phyloP scores from a whole-genome alignment of 1,140 invertebrate species.

The Meteorus sp. region DNA sequence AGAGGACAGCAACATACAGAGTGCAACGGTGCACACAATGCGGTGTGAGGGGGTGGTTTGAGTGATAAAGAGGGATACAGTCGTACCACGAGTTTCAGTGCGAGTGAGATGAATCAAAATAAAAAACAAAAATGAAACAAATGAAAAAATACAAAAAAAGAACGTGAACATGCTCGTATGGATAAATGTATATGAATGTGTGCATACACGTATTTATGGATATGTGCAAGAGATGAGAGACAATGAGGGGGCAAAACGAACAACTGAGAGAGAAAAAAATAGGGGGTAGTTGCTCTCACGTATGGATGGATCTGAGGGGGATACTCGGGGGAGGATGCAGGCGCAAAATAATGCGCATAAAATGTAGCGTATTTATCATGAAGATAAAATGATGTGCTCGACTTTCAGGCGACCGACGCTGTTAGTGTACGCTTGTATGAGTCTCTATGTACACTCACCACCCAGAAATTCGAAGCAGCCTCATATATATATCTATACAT shows the following conservation, averaged over 20 bases:
- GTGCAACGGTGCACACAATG: background rate
- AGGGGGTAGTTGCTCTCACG: constrained; percentile 12
- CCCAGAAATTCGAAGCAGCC: constrained; percentile 22
- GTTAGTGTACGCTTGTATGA: constrained; percentile 33
- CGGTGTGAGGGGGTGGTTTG: background rate
- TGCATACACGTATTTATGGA: too few relatives aligned
- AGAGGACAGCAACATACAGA: constrained; percentile 6
- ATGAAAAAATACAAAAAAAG: too few relatives aligned
- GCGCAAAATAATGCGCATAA: constrained; percentile 58
- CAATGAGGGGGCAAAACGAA: too few relatives aligned
- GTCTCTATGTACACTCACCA: constrained; percentile 34
- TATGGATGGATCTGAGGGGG: constrained; percentile 4
- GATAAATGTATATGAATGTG: too few relatives aligned
- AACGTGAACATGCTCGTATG: too few relatives aligned
- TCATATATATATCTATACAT: too few relatives aligned
- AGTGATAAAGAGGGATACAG: too few relatives aligned
- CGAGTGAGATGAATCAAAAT: too few relatives aligned
- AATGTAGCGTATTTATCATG: constrained; percentile 60
- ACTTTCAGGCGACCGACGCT: constrained; percentile 49
- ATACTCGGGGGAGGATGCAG: constrained; percentile 27
- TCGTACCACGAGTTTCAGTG: too few relatives aligned
- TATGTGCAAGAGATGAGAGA: constrained; percentile 17
- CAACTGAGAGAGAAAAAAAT: too few relatives aligned
- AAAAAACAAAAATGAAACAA: too few relatives aligned
- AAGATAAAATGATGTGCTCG: constrained; percentile 58